phyloP scores from a whole-genome alignment of 2,113 vertebrate genomes.

The Dolichallabes microphthalmus region DNA sequence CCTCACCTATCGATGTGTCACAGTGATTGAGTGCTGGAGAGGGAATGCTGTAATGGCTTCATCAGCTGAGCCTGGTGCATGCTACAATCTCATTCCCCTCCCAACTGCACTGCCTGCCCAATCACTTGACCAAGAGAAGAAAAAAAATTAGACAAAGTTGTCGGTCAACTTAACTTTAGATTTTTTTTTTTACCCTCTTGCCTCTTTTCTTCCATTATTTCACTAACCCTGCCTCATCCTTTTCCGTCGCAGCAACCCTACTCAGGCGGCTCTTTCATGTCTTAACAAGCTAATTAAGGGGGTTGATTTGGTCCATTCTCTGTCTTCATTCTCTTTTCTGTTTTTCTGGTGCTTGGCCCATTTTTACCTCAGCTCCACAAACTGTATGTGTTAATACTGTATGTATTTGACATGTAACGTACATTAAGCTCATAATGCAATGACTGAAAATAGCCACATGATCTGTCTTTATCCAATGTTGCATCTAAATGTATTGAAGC shows the following conservation, averaged over 20 bases:
- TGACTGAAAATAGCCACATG: slow-evolving; percentile 25
- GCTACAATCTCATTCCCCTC: slow-evolving; percentile 69
- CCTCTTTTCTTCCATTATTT: slow-evolving; percentile 48
- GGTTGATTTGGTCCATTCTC: slow-evolving; percentile 51
- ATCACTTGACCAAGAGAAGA: slow-evolving; percentile 60
- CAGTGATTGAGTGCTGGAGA: slow-evolving; percentile 72
- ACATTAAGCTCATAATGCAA: slow-evolving; percentile 36
- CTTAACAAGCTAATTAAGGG: slow-evolving; percentile 66
- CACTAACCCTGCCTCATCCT: slow-evolving; percentile 40
- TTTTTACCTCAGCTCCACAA: slow-evolving; percentile 47
- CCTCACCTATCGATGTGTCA: slow-evolving; percentile 69
- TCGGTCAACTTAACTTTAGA: slow-evolving; percentile 57
- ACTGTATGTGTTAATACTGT: slow-evolving; percentile 41
- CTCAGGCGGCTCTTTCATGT: slow-evolving; percentile 54
- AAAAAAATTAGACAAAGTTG: slow-evolving; percentile 65
- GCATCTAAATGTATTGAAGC: slow-evolving; percentile 24
- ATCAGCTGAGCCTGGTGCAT: slow-evolving; percentile 70
- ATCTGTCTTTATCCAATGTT: slow-evolving; percentile 32
- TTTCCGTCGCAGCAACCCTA: slow-evolving; percentile 55
- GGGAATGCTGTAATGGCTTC: slow-evolving; percentile 72
- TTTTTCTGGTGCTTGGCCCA: slow-evolving; percentile 45
- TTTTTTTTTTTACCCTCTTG: neutral
- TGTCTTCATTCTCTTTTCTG: slow-evolving; percentile 27
- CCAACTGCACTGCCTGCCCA: slow-evolving; percentile 56
- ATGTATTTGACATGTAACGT: slow-evolving; percentile 45